Conservation (phyloP, 2,113 vertebrate species). For the Chloebia gouldiae region DNA sequence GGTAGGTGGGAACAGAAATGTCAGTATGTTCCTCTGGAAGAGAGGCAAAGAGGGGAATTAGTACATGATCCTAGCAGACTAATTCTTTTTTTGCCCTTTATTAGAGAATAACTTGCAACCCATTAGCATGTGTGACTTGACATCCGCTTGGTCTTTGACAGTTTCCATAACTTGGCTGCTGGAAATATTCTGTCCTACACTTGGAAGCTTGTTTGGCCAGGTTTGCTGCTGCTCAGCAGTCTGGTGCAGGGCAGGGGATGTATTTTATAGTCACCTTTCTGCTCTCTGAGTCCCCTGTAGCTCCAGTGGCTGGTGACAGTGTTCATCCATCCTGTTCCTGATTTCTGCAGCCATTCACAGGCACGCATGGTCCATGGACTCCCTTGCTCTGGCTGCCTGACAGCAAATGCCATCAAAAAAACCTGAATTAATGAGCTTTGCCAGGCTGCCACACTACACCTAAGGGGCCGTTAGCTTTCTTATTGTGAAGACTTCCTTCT, state of each 20-base stretch:
- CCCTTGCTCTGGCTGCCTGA: not conserved
- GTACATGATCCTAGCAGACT: not conserved
- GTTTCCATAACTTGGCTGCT: not conserved
- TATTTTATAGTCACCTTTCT: not conserved
- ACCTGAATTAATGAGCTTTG: not conserved
- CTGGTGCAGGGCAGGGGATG: not conserved
- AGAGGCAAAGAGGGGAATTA: not conserved
- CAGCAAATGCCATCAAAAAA: not conserved
- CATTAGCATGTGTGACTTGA: not conserved
- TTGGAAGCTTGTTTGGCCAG: not conserved
- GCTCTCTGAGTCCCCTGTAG: not conserved
- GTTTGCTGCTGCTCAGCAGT: not conserved
- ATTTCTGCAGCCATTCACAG: not conserved
- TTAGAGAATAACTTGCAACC: not conserved
- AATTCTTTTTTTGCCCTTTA: not conserved
- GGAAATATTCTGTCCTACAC: not conserved
- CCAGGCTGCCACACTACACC: not conserved
- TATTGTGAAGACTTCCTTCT: not conserved
- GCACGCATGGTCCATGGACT: fast-evolving
- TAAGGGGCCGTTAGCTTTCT: not conserved
- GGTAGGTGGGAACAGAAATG: slow-evolving; percentile 70
- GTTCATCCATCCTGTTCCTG: not conserved
- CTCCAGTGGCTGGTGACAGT: not conserved
- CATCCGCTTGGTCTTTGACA: not conserved
- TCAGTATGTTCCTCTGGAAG: slow-evolving; percentile 27